Base-by-base conservation (phyloP, 2,113 vertebrate species). In the Mastomys coucha region DNA sequence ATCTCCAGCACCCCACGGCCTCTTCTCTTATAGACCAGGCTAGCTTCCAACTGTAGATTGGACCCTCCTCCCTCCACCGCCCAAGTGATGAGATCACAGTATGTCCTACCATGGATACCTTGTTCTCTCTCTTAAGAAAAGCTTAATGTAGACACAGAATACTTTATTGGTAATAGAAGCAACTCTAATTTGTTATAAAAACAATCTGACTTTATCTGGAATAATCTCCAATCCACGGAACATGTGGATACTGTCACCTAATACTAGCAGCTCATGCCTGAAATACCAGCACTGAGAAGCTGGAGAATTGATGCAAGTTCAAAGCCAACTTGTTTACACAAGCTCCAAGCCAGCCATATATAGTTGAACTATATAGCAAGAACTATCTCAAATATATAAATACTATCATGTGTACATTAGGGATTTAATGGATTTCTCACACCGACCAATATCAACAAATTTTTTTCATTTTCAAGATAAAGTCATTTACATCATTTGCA, bases 401-500 rank as follows among this genome's bases (percentile, higher is more conserved):
- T 13, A 49, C 63, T 33, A 36, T 33, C 36, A 69, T 49, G 39
- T 49, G 16, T 33, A 33, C 82, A 84, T 0, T 84, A n/a, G 53
- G 5, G 24, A 60, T 63, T 84, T 84, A 28, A 12, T 67, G 13
- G 10, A 76, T 77, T 95, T 97, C 77, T 91, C 60, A 77, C 88
- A 75, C 31, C 80, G 22, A 91, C 76, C 85, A 91, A 91, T 86
- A 65, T 77, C 75, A 45, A 16, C 22, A 95, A 53, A 86, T 75
- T 92, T 20, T 20, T 82, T 91, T 89, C 42, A 2, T 82, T 73
- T 49, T 73, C 77, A 91, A 88, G 45, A 95, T 80, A 94, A 92
- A 86, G 53, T 31, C 53, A 93, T 58, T 93, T 82, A 14, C 73
- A 86, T 58, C 36, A 80, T 78, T 87, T 5, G 0, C 7, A 89